phyloP scores from a whole-genome alignment of 1,140 invertebrate genomes.

The Bombus sylvicola region DNA sequence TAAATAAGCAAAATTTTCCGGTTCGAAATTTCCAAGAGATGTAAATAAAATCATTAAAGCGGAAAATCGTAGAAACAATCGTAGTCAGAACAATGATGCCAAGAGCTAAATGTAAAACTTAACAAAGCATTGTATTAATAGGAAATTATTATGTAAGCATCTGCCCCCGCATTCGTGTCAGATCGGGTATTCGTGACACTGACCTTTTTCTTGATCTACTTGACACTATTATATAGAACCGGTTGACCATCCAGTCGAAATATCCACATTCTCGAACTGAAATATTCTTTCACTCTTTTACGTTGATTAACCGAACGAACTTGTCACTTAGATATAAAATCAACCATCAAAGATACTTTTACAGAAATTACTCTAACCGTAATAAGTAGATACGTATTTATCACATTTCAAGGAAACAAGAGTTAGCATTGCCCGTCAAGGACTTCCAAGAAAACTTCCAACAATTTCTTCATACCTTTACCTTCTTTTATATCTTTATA shows the following conservation, averaged over 20 bases:
- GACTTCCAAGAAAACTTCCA: not conserved
- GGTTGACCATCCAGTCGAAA: not conserved
- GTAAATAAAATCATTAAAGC: not conserved
- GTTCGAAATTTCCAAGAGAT: not conserved
- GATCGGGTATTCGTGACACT: not conserved
- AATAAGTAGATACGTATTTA: not conserved
- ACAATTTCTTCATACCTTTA: not conserved
- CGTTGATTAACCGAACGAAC: not conserved
- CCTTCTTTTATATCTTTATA: not conserved
- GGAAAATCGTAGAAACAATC: too few species aligned
- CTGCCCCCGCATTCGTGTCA: not conserved
- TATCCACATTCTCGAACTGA: not conserved
- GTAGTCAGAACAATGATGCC: not conserved
- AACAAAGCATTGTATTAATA: not conserved
- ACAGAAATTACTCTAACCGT: not conserved
- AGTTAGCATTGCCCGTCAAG: not conserved
- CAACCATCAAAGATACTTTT: not conserved
- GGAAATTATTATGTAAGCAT: not conserved
- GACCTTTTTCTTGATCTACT: not conserved
- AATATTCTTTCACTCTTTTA: not conserved
- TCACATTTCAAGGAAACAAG: not conserved
- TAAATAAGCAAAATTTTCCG: conserved; percentile 23
- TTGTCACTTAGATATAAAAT: not conserved
- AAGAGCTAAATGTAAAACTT: not conserved
- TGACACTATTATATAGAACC: not conserved